These are phyloP conservation scores for Adelognathus sp. DNA, from an alignment of 2,888 invertebrate species.

Conservation along the genomic window DNA sequence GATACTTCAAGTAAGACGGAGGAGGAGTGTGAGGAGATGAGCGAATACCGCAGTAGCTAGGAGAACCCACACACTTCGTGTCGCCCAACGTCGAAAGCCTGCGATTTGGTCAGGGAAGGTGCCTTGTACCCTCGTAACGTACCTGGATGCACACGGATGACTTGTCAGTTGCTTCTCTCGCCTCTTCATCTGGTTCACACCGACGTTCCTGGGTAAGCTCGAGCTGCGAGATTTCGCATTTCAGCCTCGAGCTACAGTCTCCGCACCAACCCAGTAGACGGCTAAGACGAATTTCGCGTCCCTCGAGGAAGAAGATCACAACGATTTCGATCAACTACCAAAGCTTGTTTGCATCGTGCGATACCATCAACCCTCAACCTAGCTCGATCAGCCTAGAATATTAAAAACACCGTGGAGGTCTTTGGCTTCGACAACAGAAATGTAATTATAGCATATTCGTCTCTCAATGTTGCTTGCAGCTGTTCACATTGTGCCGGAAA, in stretches of 20 bases:
- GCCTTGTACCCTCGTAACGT: neutral
- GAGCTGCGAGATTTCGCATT: neutral
- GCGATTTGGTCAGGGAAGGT: slow-evolving; percentile 6
- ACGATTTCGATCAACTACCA: neutral
- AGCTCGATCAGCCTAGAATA: neutral
- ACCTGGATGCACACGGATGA: neutral
- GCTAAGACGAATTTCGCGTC: neutral
- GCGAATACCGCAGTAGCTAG: neutral
- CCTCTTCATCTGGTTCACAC: neutral
- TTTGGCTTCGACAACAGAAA: no score
- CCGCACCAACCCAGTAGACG: neutral
- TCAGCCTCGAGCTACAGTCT: neutral
- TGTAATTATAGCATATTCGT: neutral
- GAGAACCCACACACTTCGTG: neutral
- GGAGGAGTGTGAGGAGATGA: neutral
- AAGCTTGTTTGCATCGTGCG: neutral
- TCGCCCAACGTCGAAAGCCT: slow-evolving; percentile 20
- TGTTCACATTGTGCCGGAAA: neutral
- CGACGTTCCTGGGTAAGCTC: neutral
- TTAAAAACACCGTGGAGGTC: no score
- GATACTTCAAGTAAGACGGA: neutral
- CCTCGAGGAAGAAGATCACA: neutral
- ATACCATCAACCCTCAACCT: neutral
- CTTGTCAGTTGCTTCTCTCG: neutral
- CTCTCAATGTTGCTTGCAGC: neutral